phyloP scores from a whole-genome alignment of 2,888 invertebrate species.

The Eupeodes luniger region DNA sequence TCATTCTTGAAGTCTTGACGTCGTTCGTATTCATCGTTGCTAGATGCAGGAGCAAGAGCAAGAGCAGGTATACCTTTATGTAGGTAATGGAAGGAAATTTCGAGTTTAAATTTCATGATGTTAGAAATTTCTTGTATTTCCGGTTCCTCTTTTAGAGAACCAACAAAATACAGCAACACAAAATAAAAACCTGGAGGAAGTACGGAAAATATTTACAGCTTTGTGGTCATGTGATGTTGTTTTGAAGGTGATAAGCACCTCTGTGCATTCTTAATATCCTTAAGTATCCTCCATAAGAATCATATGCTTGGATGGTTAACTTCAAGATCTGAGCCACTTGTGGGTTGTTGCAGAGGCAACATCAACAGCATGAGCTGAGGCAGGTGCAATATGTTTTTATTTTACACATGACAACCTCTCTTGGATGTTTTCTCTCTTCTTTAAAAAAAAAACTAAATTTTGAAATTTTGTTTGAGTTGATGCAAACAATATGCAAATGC shows the following conservation, averaged over 20 bases:
- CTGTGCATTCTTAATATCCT: slow-evolving; percentile 3
- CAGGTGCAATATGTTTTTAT: neutral
- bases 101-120: slow-evolving; percentile 61
- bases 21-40: neutral
- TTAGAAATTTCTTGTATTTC: slow-evolving; percentile 69
- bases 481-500: slow-evolving; percentile 3
- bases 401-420: slow-evolving; percentile 1
- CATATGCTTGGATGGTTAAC: slow-evolving; percentile 29
- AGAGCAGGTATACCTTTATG: neutral
- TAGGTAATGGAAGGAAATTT: slow-evolving; percentile 35
- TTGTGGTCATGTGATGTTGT: slow-evolving; percentile 30
- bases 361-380: neutral
- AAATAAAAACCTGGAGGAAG: slow-evolving; percentile 2
- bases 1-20: slow-evolving; percentile 1
- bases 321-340: slow-evolving; percentile 12
- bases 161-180: neutral
- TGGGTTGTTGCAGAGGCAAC: neutral
- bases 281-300: slow-evolving; percentile 29
- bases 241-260: slow-evolving; percentile 36
- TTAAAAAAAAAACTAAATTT: neutral
- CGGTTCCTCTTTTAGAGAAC: slow-evolving; percentile 51
- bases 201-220: slow-evolving; percentile 30
- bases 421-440: neutral
- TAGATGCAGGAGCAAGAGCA: neutral
- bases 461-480: slow-evolving; percentile 2